Conservation (phyloP, 2,797 vertebrate species). For the Cyprinodon diabolis region DNA sequence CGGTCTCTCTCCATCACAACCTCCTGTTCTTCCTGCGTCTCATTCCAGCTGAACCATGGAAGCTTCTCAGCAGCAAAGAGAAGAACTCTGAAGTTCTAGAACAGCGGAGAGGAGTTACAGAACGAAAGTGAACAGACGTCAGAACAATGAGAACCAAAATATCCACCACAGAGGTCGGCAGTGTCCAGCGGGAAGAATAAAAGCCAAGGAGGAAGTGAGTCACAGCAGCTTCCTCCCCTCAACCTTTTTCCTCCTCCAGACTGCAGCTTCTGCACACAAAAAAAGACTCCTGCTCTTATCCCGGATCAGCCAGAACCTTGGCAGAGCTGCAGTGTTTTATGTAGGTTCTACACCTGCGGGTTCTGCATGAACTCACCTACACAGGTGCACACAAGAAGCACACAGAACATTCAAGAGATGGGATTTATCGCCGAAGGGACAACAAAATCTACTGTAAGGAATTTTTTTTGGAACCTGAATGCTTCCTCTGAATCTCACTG, state of each 20-base stretch:
- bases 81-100: neutral
- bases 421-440: neutral
- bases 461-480: too few relatives aligned
- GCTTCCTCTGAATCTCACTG: too few relatives aligned
- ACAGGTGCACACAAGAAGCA: neutral
- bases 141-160: slow-evolving; percentile 14
- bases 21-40: neutral
- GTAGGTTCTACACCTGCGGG: neutral
- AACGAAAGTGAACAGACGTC: neutral
- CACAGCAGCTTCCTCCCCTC: slow-evolving; percentile 53
- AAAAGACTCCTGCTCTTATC: slow-evolving; percentile 29
- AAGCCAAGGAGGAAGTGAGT: slow-evolving; percentile 61
- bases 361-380: neutral
- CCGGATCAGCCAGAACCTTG: slow-evolving; percentile 1
- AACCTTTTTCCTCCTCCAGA: slow-evolving; percentile 48
- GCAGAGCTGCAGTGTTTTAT: neutral
- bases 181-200: slow-evolving; percentile 40
- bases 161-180: slow-evolving; percentile 18
- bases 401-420: neutral
- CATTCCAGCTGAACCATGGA: too few relatives aligned
- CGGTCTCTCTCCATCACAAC: neutral
- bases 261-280: slow-evolving; percentile 11
- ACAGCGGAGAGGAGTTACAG: slow-evolving; percentile 1
- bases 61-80: neutral
- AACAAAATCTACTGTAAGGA: neutral